Percentiles rank a stretch among this genome's conserved stretches.
Conservation (phyloP, 2,888 invertebrate genomes). For the Idaea straminata region DNA sequence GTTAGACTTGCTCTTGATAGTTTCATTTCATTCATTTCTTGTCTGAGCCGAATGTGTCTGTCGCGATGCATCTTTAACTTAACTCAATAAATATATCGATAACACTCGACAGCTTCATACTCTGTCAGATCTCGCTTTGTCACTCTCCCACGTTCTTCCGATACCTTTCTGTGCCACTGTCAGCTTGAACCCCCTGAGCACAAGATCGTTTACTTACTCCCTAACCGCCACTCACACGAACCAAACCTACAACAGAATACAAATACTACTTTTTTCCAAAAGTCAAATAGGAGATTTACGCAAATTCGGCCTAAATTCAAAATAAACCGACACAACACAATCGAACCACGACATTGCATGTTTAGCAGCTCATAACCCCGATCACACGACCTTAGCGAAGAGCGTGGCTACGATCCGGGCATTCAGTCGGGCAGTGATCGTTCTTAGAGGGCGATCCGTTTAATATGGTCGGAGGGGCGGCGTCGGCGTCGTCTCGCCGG, state of each 20-base stretch:
- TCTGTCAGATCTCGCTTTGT: slow-evolving; percentile 66
- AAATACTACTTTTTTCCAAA: slow-evolving; percentile 29
- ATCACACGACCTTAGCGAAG: slow-evolving; percentile 72
- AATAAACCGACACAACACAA: slow-evolving; percentile 66
- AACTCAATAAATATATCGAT: slow-evolving; percentile 40
- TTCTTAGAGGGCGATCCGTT: slow-evolving; percentile 49
- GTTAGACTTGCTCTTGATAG: slow-evolving; percentile 78
- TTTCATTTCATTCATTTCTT: slow-evolving; percentile 76
- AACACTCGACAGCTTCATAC: slow-evolving; percentile 66
- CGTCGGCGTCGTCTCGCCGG: slow-evolving; percentile 47
- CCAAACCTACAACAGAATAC: slow-evolving; percentile 34
- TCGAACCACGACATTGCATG: slow-evolving; percentile 77
- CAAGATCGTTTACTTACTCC: slow-evolving; percentile 53
- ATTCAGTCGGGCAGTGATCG: slow-evolving; percentile 65
- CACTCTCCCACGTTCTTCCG: slow-evolving; percentile 64
- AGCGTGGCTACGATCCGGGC: slow-evolving; percentile 67
- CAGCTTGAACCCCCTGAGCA: slow-evolving; percentile 70
- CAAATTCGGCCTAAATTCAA: slow-evolving; percentile 63
- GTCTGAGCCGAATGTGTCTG: slow-evolving; percentile 69
- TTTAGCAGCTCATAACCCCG: slow-evolving; percentile 77
- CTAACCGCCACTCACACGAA: slow-evolving; percentile 53
- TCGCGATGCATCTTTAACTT: slow-evolving; percentile 65
- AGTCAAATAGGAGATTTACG: slow-evolving; percentile 35
- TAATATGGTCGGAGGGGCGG: not conserved
- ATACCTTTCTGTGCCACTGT: slow-evolving; percentile 65